Evolutionary conservation across 2,797 vertebrate species (phyloP), one percentile per base, ranked within the genome.

Genomic region (Gephyroberyx darwinii): DNA sequence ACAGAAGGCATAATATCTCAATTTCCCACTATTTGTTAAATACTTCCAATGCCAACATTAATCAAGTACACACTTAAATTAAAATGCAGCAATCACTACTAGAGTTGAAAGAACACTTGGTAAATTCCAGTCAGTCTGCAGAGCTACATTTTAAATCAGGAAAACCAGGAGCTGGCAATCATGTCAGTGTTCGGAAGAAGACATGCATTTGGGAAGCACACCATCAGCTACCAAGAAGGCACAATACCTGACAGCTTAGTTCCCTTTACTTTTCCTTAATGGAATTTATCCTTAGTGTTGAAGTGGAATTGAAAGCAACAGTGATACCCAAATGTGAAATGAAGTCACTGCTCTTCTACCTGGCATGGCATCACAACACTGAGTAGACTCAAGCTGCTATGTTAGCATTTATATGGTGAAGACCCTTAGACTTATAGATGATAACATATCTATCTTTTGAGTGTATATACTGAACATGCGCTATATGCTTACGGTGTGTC

Each of bases 1-100:
- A 65, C 65, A 81, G 65, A 58, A 81, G 58, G 4, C 5, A 47
- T 13, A 43, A 13, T 19, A 8, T 54, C 22, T 54, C 22, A 57
- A 58, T 52, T 26, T 26, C 26, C 26, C 26, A 26, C 26, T 26
- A 26, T 26, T 20, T 53, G 51, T 45, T 58, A 14, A 59, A 54
- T 45, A 62, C 8, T 57, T 37, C 0, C 45, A 45, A 16, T 60
- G 12, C 30, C 5, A 31, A 65, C 43, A 55, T 10, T 0, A 13
- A 43, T 14, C 12, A 1, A 63, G 22, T 13, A 1, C 16, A 65
- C 64, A 20, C 48, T 60, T 55, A 30, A 14, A 4, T 26, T 54
- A 13, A 26, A 31, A 54, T 30, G 10, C 20, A 26, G 35, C 26
- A 22, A 37, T 58, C 10, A 52, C 50, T 51, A 52, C 2, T 33